Percentiles rank a stretch among this genome's conserved stretches.
Conservation (phyloP, 92 coral and sea anemone genomes). For the Heliopora coerulea region DNA sequence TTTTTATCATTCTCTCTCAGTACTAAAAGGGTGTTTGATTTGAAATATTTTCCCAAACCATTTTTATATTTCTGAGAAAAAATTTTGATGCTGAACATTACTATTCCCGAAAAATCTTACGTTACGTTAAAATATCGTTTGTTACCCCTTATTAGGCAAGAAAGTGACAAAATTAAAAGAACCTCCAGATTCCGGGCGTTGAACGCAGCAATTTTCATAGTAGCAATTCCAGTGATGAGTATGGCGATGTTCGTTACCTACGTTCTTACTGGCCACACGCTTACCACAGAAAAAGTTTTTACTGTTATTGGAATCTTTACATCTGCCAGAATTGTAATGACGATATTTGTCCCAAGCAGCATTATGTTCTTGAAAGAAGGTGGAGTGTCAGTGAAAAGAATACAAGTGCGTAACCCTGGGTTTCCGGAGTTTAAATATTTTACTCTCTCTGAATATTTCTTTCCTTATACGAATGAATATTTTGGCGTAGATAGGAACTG, state of each 20-base stretch:
- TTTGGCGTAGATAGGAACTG: too few relatives aligned
- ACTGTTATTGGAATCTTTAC: conserved; percentile 80
- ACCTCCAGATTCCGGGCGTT: conserved; percentile 63
- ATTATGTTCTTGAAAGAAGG: conserved; percentile 75
- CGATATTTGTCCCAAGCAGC: conserved; percentile 68
- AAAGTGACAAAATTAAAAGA: conserved; percentile 60
- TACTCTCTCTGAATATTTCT: background rate
- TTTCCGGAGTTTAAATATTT: too few relatives aligned
- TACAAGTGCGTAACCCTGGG: conserved; percentile 57
- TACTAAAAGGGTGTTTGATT: too few relatives aligned
- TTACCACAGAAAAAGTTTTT: conserved; percentile 76
- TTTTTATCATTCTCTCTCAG: too few relatives aligned
- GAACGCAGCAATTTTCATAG: conserved; percentile 58
- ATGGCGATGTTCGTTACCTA: conserved; percentile 76
- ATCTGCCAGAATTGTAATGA: conserved; percentile 58
- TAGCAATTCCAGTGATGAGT: conserved; percentile 56
- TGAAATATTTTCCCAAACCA: too few relatives aligned
- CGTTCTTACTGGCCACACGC: conserved; percentile 65
- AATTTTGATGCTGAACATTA: too few relatives aligned
- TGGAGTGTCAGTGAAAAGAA: conserved; percentile 65
- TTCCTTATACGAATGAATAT: too few relatives aligned
- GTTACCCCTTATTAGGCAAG: conserved; percentile 49
- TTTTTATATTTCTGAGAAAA: background rate
- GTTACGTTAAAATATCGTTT: too few relatives aligned
- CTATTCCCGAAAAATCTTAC: background rate